Conservation (phyloP, 2,888 invertebrate species). For the Coremacera marginata region DNA sequence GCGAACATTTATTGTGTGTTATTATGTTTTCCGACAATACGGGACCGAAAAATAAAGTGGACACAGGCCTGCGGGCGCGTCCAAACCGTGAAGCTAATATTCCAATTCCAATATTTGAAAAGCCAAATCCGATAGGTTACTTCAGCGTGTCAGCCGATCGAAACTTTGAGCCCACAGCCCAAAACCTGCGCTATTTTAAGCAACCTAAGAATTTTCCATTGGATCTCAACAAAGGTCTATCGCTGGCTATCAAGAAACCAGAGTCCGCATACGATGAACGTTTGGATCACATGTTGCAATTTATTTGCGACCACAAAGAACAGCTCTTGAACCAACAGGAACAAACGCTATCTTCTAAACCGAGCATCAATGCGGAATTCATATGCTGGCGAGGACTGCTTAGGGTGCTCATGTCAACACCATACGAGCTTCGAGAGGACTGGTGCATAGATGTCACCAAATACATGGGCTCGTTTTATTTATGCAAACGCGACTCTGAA, state of each 20-base stretch:
- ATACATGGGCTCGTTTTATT: conserved; percentile 76
- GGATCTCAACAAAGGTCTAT: conserved; percentile 54
- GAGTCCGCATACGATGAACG: conserved; percentile 56
- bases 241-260: conserved; percentile 50
- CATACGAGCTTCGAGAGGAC: conserved; percentile 76
- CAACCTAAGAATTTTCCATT: conserved; percentile 57
- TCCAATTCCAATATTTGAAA: conserved; percentile 69
- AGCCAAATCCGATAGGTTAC: conserved; percentile 72
- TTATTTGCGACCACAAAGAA: conserved; percentile 51
- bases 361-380: conserved; percentile 69
- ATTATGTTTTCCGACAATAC: background rate
- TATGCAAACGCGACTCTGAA: conserved; percentile 77
- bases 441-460: conserved; percentile 80
- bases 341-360: background rate
- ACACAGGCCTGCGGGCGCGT: conserved; percentile 36
- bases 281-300: conserved; percentile 54
- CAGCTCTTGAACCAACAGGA: conserved; percentile 37
- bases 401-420: conserved; percentile 76
- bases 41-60: conserved; percentile 12
- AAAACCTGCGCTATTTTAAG: conserved; percentile 71
- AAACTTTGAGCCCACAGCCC: conserved; percentile 59
- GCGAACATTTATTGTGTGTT: too few relatives aligned
- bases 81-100: conserved; percentile 44
- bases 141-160: conserved; percentile 71
- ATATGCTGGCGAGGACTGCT: conserved; percentile 80